These are phyloP conservation scores for Lithobates sylvaticus DNA, from an alignment of 2,797 vertebrate genomes.

Conservation along the genomic window DNA sequence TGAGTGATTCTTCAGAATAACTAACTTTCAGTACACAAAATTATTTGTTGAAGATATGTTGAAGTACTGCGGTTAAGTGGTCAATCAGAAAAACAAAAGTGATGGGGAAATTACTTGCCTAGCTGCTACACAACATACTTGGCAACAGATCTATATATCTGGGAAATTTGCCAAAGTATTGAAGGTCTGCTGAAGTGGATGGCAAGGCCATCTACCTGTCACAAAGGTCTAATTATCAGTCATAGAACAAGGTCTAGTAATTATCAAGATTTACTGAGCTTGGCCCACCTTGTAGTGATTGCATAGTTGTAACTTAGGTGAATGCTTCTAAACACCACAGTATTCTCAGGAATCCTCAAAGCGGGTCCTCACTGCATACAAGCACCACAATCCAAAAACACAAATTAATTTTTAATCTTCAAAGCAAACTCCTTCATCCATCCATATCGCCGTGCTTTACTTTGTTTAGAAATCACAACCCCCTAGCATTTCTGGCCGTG, in stretches of 20 bases:
- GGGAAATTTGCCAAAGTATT: slow-evolving; percentile 25
- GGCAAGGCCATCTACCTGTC: slow-evolving; percentile 38
- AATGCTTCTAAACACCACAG: background rate
- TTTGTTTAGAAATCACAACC: too few species aligned
- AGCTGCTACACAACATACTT: background rate
- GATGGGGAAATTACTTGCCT: background rate
- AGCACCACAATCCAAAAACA: too few species aligned
- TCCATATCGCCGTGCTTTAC: too few species aligned
- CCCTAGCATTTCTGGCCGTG: too few species aligned
- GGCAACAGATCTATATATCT: slow-evolving; percentile 21
- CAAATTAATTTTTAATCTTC: too few species aligned
- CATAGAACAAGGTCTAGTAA: slow-evolving; percentile 16
- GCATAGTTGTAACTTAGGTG: background rate
- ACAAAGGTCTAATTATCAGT: slow-evolving; percentile 8
- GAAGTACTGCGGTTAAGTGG: background rate
- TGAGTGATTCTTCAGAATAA: background rate
- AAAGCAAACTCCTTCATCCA: too few species aligned
- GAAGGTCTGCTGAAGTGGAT: slow-evolving; percentile 30
- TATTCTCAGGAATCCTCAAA: background rate
- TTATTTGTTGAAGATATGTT: background rate
- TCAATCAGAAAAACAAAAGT: background rate
- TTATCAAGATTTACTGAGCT: slow-evolving; percentile 43
- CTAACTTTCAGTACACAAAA: background rate
- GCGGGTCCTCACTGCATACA: too few species aligned
- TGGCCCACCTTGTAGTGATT: background rate